Evolutionary conservation across 2,113 vertebrate genomes (phyloP).

Genomic region (Vicugna pacos): DNA sequence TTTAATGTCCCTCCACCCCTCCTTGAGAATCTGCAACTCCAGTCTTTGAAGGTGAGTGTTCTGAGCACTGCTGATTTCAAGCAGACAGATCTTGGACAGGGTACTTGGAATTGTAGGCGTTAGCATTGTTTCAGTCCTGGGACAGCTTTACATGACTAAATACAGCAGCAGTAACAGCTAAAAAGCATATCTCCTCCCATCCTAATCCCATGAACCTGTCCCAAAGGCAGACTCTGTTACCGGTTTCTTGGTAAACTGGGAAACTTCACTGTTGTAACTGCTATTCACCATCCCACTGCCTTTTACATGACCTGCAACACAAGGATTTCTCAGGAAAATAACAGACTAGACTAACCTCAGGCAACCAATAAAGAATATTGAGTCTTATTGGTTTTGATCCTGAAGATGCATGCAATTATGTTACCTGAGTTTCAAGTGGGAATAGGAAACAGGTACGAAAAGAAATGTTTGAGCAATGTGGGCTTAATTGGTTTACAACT

Average conservation of each 20-base stretch:
- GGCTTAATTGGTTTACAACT: conserved; percentile 23
- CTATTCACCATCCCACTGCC: not conserved
- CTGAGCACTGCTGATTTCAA: not conserved
- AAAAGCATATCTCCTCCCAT: not conserved
- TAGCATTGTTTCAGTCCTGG: not conserved
- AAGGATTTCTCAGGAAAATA: not conserved
- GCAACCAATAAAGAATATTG: conserved; percentile 52
- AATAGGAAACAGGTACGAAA: not conserved
- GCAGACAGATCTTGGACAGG: not conserved
- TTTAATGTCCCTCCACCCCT: not conserved
- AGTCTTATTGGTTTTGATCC: conserved; percentile 3
- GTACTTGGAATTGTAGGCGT: not conserved
- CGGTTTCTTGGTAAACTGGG: not conserved
- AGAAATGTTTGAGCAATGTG: not conserved
- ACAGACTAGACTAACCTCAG: not conserved
- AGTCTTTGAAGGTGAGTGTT: not conserved
- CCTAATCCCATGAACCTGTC: not conserved
- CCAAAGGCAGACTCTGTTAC: not conserved
- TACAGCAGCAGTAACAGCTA: not conserved
- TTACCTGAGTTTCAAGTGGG: conserved; percentile 26
- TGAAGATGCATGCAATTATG: not conserved
- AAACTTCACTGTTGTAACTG: not conserved
- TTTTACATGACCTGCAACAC: not conserved
- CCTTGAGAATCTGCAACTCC: not conserved
- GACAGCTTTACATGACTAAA: not conserved